These are phyloP conservation scores for Pachydiplax longipennis DNA, from an alignment of 2,888 invertebrate species.

Conservation along the genomic window DNA sequence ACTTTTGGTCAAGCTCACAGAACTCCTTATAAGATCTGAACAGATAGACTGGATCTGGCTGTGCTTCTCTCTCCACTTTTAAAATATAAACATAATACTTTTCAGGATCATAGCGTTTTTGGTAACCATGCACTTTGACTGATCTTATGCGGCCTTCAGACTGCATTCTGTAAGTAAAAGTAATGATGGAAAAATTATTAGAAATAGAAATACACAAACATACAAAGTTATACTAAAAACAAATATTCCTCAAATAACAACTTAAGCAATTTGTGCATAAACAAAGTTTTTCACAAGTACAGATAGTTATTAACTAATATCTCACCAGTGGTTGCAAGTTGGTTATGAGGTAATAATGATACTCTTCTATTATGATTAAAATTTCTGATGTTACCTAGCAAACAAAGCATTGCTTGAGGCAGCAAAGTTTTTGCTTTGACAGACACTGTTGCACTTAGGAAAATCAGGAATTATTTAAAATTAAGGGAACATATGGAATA, in stretches of 20 bases:
- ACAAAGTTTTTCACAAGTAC: not conserved
- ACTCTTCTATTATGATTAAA: too few relatives aligned
- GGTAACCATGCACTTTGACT: constrained; percentile 86
- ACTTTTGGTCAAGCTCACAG: constrained; percentile 93
- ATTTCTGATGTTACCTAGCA: too few relatives aligned
- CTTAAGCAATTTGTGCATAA: not conserved
- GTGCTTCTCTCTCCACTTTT: constrained; percentile 82
- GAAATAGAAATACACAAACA: too few relatives aligned
- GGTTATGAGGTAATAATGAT: too few relatives aligned
- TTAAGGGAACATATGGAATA: too few relatives aligned
- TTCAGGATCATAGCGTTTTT: constrained; percentile 95
- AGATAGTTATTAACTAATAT: too few relatives aligned
- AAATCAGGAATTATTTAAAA: too few relatives aligned
- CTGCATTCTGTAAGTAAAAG: constrained; percentile 69
- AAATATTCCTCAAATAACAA: not conserved
- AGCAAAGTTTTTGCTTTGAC: too few relatives aligned
- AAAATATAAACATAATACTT: constrained; percentile 96
- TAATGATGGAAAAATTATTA: not conserved
- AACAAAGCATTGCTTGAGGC: too few relatives aligned
- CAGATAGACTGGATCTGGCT: constrained; percentile 85
- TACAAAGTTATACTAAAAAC: too few relatives aligned
- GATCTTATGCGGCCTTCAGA: constrained; percentile 88
- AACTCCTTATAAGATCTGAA: constrained; percentile 97
- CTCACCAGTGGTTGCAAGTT: too few relatives aligned
- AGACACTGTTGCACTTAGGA: too few relatives aligned